These are phyloP conservation scores for Euphonia xanthogaster DNA, from an alignment of 2,797 vertebrate genomes.

Conservation along the genomic window DNA sequence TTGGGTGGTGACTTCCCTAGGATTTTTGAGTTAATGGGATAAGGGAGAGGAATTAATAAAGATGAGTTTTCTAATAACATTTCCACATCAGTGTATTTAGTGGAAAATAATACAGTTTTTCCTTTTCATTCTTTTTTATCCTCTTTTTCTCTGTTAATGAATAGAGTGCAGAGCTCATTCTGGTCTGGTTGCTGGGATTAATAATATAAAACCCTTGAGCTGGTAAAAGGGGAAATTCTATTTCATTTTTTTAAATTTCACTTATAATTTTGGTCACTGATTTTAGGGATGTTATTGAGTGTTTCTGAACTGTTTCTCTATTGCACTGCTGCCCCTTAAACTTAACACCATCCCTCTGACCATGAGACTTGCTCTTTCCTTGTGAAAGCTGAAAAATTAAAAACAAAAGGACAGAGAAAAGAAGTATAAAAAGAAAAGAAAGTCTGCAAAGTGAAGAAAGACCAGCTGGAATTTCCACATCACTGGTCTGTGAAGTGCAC, in stretches of 20 bases:
- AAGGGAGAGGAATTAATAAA: neutral
- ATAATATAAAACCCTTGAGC: conserved; percentile 6
- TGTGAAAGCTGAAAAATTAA: neutral
- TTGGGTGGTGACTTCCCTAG: neutral
- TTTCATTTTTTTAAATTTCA: neutral
- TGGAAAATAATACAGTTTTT: neutral
- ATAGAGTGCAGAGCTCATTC: neutral
- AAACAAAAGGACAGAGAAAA: neutral
- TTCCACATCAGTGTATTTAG: neutral
- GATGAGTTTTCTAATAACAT: neutral
- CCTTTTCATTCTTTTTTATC: neutral
- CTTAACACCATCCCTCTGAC: neutral
- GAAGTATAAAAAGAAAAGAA: neutral
- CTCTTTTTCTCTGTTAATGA: neutral
- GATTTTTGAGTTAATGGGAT: neutral
- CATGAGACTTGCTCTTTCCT: neutral
- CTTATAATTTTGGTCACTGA: neutral
- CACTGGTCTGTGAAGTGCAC: neutral
- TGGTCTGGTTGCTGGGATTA: neutral
- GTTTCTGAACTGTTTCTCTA: neutral
- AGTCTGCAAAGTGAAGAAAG: neutral
- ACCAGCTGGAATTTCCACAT: neutral
- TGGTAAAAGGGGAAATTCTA: neutral
- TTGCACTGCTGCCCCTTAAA: neutral
- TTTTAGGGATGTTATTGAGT: neutral